Evolutionary conservation across 2,113 vertebrate species (phyloP).

Genomic region (Heterochromis multidens): DNA sequence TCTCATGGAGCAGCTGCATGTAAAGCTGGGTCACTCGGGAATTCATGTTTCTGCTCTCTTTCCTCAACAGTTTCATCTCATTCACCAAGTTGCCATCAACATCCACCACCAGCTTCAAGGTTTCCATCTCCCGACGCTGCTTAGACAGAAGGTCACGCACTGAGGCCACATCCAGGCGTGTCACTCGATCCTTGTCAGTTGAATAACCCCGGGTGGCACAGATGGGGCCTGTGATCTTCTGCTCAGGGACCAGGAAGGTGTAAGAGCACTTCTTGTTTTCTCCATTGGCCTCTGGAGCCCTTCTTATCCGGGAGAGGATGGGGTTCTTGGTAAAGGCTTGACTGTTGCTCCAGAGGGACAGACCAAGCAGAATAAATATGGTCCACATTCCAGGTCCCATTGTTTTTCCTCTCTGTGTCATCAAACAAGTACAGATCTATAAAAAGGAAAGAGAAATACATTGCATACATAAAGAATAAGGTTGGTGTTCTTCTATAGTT

Average conservation of each 20-base stretch:
- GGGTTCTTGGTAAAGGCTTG: constrained; percentile 53
- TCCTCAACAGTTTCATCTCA: constrained; percentile 94
- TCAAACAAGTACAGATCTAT: constrained; percentile 43
- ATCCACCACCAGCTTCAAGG: constrained; percentile 90
- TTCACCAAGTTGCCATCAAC: constrained; percentile 96
- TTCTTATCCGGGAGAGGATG: constrained; percentile 73
- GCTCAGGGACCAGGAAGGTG: constrained; percentile 95
- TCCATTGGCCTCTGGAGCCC: constrained; percentile 73
- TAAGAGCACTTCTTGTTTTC: constrained; percentile 90
- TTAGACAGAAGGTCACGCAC: constrained; percentile 90
- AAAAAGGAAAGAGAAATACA: neutral
- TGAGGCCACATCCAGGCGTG: constrained; percentile 88
- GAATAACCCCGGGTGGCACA: constrained; percentile 83
- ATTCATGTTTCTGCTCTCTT: constrained; percentile 99
- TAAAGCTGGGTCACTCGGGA: constrained; percentile 98
- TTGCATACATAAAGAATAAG: neutral
- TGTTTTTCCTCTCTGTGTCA: constrained; percentile 6
- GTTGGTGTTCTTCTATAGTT: neutral
- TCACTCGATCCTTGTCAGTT: constrained; percentile 85
- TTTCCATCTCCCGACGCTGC: constrained; percentile 91
- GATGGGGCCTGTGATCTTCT: constrained; percentile 96
- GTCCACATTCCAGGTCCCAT: constrained; percentile 67
- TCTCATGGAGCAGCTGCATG: constrained; percentile 97
- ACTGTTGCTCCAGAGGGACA: constrained; percentile 52
- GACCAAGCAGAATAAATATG: constrained; percentile 55